Percentiles rank a stretch among this genome's conserved stretches.
phyloP scores from a whole-genome alignment of 2,888 invertebrate genomes.

The Heliconius cydno region DNA sequence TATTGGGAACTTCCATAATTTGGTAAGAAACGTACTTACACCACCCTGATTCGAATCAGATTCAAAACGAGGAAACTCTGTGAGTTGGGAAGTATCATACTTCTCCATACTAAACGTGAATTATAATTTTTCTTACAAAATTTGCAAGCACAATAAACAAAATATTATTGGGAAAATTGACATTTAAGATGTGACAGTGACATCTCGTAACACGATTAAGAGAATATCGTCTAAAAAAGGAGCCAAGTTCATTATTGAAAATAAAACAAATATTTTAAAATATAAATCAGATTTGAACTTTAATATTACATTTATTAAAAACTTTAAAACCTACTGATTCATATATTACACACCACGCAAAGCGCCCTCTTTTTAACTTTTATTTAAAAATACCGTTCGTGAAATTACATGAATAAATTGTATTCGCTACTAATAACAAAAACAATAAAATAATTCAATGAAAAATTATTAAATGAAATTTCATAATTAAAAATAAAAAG shows the following conservation, averaged over 20 bases:
- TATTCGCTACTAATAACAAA: no score
- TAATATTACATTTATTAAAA: no score
- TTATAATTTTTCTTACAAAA: constrained; percentile 17
- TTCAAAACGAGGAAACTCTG: constrained; percentile 85
- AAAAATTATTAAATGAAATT: no score
- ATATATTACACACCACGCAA: no score
- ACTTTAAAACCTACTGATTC: no score
- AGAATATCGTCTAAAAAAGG: neutral
- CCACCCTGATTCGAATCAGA: constrained; percentile 89
- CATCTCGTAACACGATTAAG: constrained; percentile 1
- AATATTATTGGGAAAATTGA: constrained; percentile 13
- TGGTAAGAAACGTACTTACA: constrained; percentile 88
- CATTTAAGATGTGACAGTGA: constrained; percentile 11
- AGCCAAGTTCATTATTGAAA: neutral
- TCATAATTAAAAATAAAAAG: no score
- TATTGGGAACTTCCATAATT: constrained; percentile 88
- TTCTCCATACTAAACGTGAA: constrained; percentile 67
- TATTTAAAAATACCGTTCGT: no score
- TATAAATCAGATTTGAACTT: no score
- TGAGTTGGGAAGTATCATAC: constrained; percentile 76
- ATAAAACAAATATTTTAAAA: no score
- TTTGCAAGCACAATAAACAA: constrained; percentile 22
- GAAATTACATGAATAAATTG: no score
- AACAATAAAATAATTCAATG: no score
- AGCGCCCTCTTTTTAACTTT: no score